These are phyloP conservation scores for Limenitis camilla DNA, from an alignment of 2,888 invertebrate species.

Conservation along the genomic window DNA sequence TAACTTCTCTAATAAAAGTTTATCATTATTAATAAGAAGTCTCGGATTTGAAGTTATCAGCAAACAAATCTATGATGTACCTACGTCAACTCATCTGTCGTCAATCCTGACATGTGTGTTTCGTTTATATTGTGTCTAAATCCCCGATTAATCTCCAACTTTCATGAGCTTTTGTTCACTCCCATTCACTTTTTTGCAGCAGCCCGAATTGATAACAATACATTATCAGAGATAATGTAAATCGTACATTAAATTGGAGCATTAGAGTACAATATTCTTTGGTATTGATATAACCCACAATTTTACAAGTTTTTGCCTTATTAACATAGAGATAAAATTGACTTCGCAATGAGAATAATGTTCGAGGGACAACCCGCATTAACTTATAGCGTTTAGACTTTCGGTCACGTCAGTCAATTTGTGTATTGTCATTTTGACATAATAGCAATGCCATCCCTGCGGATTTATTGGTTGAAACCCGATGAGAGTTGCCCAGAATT, in stretches of 20 bases:
- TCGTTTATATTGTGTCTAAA: conserved; percentile 63
- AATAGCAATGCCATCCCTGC: conserved; percentile 68
- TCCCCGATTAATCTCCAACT: conserved; percentile 72
- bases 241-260: conserved; percentile 23
- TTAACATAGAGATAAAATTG: conserved; percentile 24
- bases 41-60: conserved; percentile 34
- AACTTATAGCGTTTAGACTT: conserved; percentile 68
- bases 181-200: conserved; percentile 54
- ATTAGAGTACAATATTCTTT: conserved; percentile 10
- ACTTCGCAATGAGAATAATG: conserved; percentile 23
- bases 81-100: conserved; percentile 33
- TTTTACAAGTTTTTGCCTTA: conserved; percentile 23
- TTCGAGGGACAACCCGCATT: conserved; percentile 39
- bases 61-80: conserved; percentile 40
- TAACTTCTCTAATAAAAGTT: too few relatives aligned
- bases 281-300: neutral
- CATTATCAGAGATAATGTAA: conserved; percentile 18
- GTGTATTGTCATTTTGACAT: conserved; percentile 73
- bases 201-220: conserved; percentile 43
- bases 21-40: too few relatives aligned
- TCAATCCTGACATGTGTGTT: conserved; percentile 52
- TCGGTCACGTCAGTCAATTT: conserved; percentile 73
- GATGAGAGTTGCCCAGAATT: conserved; percentile 62
- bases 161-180: conserved; percentile 69
- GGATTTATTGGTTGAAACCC: conserved; percentile 67